Evolutionary conservation across 2,113 vertebrate genomes (phyloP).

Genomic region (Forbesichthys papilliferus): DNA sequence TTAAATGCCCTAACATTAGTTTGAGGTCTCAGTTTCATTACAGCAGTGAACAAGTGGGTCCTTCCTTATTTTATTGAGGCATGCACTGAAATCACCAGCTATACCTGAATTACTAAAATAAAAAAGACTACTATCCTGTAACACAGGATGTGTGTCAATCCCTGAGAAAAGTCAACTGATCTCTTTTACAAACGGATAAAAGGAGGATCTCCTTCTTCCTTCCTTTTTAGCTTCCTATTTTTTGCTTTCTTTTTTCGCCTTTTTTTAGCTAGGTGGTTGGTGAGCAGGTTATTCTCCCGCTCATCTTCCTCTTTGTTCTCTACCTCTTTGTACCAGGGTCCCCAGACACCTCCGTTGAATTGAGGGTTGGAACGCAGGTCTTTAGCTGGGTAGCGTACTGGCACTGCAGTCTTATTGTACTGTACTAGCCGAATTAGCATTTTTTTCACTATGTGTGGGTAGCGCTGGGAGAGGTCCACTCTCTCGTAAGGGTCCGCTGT

Average conservation of each 20-base stretch:
- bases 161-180: constrained; percentile 68
- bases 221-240: constrained; percentile 78
- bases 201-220: constrained; percentile 37
- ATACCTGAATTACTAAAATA: constrained; percentile 1
- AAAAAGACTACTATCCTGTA: constrained; percentile 42
- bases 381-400: constrained; percentile 90
- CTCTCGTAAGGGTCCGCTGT: constrained; percentile 93
- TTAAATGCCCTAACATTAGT: constrained; percentile 40
- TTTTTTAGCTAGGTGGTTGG: constrained; percentile 69
- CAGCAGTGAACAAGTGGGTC: constrained; percentile 62
- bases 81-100: constrained; percentile 39
- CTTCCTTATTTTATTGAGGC: constrained; percentile 32
- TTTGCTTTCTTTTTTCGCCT: constrained; percentile 74
- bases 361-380: constrained; percentile 94
- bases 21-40: constrained; percentile 56
- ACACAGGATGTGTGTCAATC: constrained; percentile 45
- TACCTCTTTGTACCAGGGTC: constrained; percentile 91
- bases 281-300: constrained; percentile 58
- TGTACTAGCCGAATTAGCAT: constrained; percentile 85
- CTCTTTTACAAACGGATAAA: constrained; percentile 38
- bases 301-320: constrained; percentile 76
- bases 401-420: constrained; percentile 91
- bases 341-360: constrained; percentile 95
- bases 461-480: constrained; percentile 85
- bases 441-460: constrained; percentile 88